Conservation (phyloP, 2,888 invertebrate species). For the Chloroclystis v-ata region DNA sequence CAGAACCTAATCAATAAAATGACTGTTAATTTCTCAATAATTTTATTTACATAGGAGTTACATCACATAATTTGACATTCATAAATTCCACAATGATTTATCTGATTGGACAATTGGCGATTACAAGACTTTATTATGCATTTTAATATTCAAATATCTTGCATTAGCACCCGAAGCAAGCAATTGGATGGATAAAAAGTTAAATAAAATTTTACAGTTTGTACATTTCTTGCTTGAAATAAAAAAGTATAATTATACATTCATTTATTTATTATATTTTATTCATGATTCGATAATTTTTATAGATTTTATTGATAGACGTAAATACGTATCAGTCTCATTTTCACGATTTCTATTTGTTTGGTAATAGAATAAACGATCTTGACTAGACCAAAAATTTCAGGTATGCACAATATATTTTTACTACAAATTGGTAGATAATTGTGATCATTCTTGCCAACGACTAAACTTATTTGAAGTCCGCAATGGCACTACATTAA, state of each 20-base stretch:
- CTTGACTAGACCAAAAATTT: slow-evolving; percentile 46
- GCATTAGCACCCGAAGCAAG: slow-evolving; percentile 57
- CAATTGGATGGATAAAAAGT: slow-evolving; percentile 52
- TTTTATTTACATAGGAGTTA: slow-evolving; percentile 70
- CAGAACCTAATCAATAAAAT: too few relatives aligned
- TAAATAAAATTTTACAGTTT: slow-evolving; percentile 29
- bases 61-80: slow-evolving; percentile 60
- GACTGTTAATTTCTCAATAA: slow-evolving; percentile 34
- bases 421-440: slow-evolving; percentile 13
- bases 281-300: slow-evolving; percentile 9
- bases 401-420: slow-evolving; percentile 8
- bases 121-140: slow-evolving; percentile 28
- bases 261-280: too few relatives aligned
- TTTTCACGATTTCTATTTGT: slow-evolving; percentile 43
- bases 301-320: slow-evolving; percentile 39
- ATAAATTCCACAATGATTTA: slow-evolving; percentile 20
- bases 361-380: slow-evolving; percentile 14
- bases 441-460: slow-evolving; percentile 34
- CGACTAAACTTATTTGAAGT: slow-evolving; percentile 32
- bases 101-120: slow-evolving; percentile 36
- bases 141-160: slow-evolving; percentile 10
- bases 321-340: slow-evolving; percentile 68
- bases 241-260: too few relatives aligned
- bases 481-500: slow-evolving; percentile 54
- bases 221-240: background rate